Base-by-base conservation (phyloP, 2,113 vertebrate species). In the Jaculus jaculus region DNA sequence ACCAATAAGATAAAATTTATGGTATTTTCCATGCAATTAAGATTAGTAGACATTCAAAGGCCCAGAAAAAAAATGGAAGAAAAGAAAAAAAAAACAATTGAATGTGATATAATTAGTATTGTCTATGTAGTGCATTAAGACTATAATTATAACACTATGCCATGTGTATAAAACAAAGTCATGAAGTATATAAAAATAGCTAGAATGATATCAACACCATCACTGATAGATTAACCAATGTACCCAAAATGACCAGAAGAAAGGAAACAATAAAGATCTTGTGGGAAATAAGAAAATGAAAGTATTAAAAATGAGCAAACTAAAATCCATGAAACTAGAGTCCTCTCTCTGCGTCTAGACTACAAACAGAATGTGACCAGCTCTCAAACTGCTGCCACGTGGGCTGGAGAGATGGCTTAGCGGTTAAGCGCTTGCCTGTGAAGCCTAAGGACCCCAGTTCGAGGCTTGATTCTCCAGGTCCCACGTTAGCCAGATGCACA, bases 311-410 rank as follows among this genome's bases (percentile, higher is more conserved):
- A n/a, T 5, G 3, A 79, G 15, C 54, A 84, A 24, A 39, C 13
- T 81, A 61, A 74, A 54, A 28, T 39, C 78, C 23, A 17, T 26
- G 34, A 51, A 54, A 69, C 30, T 54, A 13, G 7, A 69, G 10
- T 32, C 65, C 51, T n/a, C 15, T 13, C 30, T 60, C 12, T 60
- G 54, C 6, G 1, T 34, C 18, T 34, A 13, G 15, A 69, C 32
- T 26, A 17, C 61, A 63, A 20, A 51, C 4, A 24, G 21, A 26
- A 12, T 17, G 30, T n/a, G 47, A 71, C 32, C 42, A 54, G 42
- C 10, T 26, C 13, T n/a, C 32, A 0, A n/a, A 17, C 32, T 34
- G 20, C 24, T 1, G 2, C n/a, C 9, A 5, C 18, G n/a, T n/a
- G n/a, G n/a, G n/a, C n/a, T n/a, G n/a, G n/a, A n/a, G n/a, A n/a